Conservation (phyloP, 92 coral and sea anemone species). For the Parazoanthus darwini region DNA sequence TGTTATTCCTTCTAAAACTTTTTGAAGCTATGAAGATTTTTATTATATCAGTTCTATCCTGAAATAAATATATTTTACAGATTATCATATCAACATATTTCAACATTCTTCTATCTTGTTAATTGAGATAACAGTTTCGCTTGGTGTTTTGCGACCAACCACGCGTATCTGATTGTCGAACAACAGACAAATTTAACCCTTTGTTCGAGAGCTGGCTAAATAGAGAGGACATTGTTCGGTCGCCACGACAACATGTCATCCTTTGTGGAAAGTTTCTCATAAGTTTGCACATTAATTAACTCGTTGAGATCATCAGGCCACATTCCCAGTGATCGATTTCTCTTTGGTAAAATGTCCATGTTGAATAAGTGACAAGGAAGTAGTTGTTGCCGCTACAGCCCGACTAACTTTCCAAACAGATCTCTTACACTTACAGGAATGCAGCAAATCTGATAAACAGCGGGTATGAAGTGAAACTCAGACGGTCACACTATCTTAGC, state of each 20-base stretch:
- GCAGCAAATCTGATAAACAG: conserved; percentile 1
- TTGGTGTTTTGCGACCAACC: conserved; percentile 7
- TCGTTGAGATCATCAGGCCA: not conserved
- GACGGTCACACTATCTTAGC: not conserved
- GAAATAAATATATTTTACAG: too few relatives aligned
- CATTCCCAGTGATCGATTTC: conserved; percentile 16
- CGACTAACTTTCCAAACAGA: not conserved
- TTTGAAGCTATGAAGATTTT: not conserved
- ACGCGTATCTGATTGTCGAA: conserved; percentile 31
- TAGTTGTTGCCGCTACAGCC: not conserved
- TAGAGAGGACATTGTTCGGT: conserved; percentile 19
- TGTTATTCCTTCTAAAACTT: too few relatives aligned
- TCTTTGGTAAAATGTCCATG: not conserved
- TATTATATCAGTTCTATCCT: too few relatives aligned
- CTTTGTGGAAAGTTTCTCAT: conserved; percentile 24
- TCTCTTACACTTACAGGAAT: not conserved
- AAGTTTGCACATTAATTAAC: conserved; percentile 40
- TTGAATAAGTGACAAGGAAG: not conserved
- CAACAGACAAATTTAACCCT: not conserved
- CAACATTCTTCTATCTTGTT: not conserved
- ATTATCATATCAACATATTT: too few relatives aligned
- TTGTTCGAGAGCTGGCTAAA: not conserved
- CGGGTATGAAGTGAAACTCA: conserved; percentile 3
- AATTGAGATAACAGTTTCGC: not conserved
- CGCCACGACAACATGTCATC: conserved; percentile 36